phyloP scores from a whole-genome alignment of 1,140 invertebrate genomes.

The Calosoma granatense region DNA sequence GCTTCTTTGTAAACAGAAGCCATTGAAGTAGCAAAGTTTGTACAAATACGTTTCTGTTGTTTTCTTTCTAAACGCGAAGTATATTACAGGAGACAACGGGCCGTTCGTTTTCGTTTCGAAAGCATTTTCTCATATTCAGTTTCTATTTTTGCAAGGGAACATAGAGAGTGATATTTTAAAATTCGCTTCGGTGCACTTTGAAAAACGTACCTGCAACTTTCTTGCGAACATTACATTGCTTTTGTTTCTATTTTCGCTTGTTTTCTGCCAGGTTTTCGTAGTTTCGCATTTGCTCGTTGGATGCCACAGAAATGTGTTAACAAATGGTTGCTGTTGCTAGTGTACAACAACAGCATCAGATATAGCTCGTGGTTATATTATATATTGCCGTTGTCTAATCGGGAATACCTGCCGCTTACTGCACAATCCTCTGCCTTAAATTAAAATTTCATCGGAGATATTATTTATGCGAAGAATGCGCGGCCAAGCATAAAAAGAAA shows the following conservation, averaged over 20 bases:
- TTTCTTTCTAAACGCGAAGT: background rate
- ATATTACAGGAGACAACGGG: background rate
- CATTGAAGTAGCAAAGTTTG: background rate
- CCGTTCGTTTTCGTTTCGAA: background rate
- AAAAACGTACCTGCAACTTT: constrained; percentile 7
- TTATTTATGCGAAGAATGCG: background rate
- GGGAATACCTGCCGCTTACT: background rate
- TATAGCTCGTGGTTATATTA: constrained; percentile 1
- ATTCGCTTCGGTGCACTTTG: constrained; percentile 4
- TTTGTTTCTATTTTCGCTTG: background rate
- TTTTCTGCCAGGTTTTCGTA: background rate
- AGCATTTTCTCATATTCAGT: constrained; percentile 1
- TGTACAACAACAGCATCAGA: background rate
- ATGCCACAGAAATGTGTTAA: constrained; percentile 1
- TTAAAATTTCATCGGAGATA: background rate
- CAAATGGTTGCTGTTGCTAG: background rate
- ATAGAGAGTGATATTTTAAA: background rate
- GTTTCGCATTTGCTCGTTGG: background rate
- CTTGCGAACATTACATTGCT: background rate
- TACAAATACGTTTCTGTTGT: background rate
- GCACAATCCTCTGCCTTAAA: background rate
- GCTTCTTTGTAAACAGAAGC: background rate
- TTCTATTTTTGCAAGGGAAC: background rate
- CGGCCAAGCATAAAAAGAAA: background rate
- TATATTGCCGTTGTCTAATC: constrained; percentile 2